Base-by-base conservation (phyloP, 2,113 vertebrate genomes). In the Beaufortia kweichowensis region DNA sequence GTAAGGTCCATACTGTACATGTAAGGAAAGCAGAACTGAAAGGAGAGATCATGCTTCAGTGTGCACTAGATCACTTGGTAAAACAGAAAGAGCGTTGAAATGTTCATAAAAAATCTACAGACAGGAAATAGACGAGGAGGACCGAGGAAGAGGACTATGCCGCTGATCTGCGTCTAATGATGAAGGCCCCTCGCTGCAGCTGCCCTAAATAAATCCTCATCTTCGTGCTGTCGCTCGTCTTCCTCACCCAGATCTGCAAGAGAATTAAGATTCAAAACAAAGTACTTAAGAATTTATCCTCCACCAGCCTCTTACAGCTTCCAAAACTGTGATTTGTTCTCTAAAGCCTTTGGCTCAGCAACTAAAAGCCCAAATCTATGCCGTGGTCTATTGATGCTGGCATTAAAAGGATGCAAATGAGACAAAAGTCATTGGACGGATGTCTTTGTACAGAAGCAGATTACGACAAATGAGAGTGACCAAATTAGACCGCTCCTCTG, bases 201-300 rank as follows among this genome's bases (percentile, higher is more conserved):
- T 99, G 97, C 21, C 96, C 96, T 85, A 99, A 87, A 84, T 99
- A 99, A 85, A 99, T 98, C 86, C 97, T 91, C 95, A 99, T 96
- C 90, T 99, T 99, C 4, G 97, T 99, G 85, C 97, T 99, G 92
- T 99, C 97, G 0, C 96, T 99, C 1, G 96, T 98, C 88, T 99
- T 99, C 85, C 97, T 94, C 89, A 98, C 97, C 97, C 97, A 99
- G 82, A 99, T 96, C 97, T 99, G 90, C 8, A 82, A 46, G 0
- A 26, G 29, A 78, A 6, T 71, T 1, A 61, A 62, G 59, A 68
- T 19, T 19, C 57, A 74, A 78, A 60, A 24, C 46, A 62, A 31
- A 70, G 9, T n/a, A 19, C 28, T 26, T 67, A 6, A 29, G 17
- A 19, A 35, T 71, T 71, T 28, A 19, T 59, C n/a, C 68, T 7